Conservation (phyloP, 2,888 invertebrate species). For the Andrena fulva region DNA sequence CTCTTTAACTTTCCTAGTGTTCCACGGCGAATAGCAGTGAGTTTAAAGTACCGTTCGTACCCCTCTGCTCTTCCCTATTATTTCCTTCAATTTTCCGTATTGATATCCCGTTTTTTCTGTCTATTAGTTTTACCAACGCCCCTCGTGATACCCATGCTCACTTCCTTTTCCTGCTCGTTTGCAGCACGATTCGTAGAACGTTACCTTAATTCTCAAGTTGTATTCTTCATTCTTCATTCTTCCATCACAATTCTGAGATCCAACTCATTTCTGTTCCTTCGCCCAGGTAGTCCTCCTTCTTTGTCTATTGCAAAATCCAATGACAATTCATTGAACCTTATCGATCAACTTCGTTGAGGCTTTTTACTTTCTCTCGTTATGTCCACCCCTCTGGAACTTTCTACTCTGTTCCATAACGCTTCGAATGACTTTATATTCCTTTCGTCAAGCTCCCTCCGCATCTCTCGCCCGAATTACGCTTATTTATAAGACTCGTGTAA, state of each 20-base stretch:
- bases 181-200: not conserved
- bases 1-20: slow-evolving; percentile 23
- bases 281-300: not conserved
- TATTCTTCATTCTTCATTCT: not conserved
- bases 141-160: not conserved
- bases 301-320: not conserved
- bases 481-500: not conserved
- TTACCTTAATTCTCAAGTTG: not conserved
- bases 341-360: slow-evolving; percentile 13
- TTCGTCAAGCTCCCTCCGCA: not conserved
- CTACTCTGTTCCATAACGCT: slow-evolving; percentile 17
- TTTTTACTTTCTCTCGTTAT: slow-evolving; percentile 40
- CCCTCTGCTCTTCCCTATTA: slow-evolving; percentile 15
- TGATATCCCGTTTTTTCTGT: slow-evolving; percentile 25
- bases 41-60: slow-evolving; percentile 30
- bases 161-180: slow-evolving; percentile 6
- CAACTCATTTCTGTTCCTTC: not conserved
- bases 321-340: slow-evolving; percentile 33
- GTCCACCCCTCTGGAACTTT: slow-evolving; percentile 33
- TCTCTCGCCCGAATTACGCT: not conserved
- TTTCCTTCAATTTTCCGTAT: slow-evolving; percentile 34
- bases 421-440: slow-evolving; percentile 2
- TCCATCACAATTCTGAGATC: not conserved
- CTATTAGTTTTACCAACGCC: slow-evolving; percentile 17
- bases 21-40: slow-evolving; percentile 7